Evolutionary conservation across 2,797 vertebrate species (phyloP), one percentile per base, ranked within the genome.

Genomic region (Poeciliopsis turneri): DNA sequence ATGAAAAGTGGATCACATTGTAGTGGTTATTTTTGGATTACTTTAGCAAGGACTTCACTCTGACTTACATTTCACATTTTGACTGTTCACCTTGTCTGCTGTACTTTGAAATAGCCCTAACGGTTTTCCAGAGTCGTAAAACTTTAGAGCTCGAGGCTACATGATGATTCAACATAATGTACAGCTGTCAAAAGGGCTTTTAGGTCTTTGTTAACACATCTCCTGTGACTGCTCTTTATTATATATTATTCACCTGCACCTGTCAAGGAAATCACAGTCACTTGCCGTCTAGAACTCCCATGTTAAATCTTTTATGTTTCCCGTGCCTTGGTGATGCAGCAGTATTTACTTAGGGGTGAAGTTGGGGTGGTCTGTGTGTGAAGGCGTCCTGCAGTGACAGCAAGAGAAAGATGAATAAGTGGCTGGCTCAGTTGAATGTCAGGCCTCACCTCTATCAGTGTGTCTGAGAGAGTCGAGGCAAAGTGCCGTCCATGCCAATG

Each of bases 371-470:
- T 80, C 36, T 76, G 39, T 69, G 33, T 61, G 13, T 70, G 28
- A 10, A 68, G 75, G 33, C 33, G 41, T 66, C 49, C 49, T 72
- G 12, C 76, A 73, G 74, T 72, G 45, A 84, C 72, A 78, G 57
- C 41, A 64, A 77, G 76, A 73, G 70, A 77, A 84, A 84, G 41
- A 82, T 82, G 84, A 83, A 88, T 85, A 75, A 82, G 43, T 72
- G 45, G 79, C 80, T 83, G 78, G 80, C 76, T 76, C 43, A 75
- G 55, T 57, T 86, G 83, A 91, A 86, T 85, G 81, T 68, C 81
- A 88, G 74, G 39, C 43, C 51, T 83, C 87, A 86, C 81, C 76
- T 88, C 92, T 89, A 85, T 88, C 81, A 83, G 45, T 61, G 76
- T 71, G 75, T 64, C 57, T 79, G 70, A 75, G 81, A 84, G 53